Base-by-base conservation (phyloP, 2,888 invertebrate species). In the Myathropa florea region DNA sequence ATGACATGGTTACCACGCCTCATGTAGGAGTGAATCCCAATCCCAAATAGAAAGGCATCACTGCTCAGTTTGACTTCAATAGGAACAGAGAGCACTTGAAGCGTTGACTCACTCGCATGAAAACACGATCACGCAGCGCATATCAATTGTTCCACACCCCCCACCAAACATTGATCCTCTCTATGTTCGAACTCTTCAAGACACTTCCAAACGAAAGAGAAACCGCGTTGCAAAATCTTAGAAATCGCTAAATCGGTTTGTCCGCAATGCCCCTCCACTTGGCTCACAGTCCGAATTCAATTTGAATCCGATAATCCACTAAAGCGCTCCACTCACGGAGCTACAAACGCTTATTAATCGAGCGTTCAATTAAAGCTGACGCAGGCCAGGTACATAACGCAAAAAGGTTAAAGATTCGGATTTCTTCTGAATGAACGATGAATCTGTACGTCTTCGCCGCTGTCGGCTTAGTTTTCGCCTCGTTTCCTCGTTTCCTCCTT, bases 361-460 rank as follows among this genome's bases (percentile, higher is more conserved):
- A 71, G 60, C 28, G 59, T 39, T 71, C 36, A 71, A 71, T 60
- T 71, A 60, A 71, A 46, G 26, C 59, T 71, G 39, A 71, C 60
- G 60, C 14, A 59, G 21, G 23, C 70, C 33, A 36, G 57, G 24
- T 55, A 33, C 30, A 18, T 36, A 9, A 23, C 23, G 24, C 21
- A 57, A 24, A 55, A 26, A 59, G n/a, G 24, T 46, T 33, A 36
- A n/a, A 36, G 36, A 70, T 70, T 10, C 59, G 59, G n/a, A 59
- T 36, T 57, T 70, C 57, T 59, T 59, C 59, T 36, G 24, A 59
- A 70, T 70, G 70, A 70, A 59, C 36, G 70, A 59, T 70, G 59
- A 26, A 70, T 70, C 36, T 24, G 26, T 61, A 67, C 23, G 36
- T 70, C 59, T 24, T 33, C 24, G 26, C 23, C 57, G 28, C 33